Evolutionary conservation across 1,140 invertebrate species (phyloP).

Genomic region (Drosophila burlai): DNA sequence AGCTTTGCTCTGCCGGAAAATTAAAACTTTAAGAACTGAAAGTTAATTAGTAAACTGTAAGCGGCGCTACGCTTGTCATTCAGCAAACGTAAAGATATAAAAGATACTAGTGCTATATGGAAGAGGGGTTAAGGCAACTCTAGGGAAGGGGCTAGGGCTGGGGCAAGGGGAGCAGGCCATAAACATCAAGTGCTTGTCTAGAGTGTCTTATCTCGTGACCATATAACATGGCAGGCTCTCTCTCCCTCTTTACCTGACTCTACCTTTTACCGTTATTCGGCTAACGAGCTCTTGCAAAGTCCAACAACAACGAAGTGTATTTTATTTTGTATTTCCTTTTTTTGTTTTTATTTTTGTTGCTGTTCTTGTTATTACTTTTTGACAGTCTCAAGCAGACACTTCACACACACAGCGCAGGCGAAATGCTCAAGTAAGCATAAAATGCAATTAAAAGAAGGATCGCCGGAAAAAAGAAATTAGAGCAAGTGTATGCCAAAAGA

Average conservation of each 20-base stretch:
- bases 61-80: conserved; percentile 39
- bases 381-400: conserved; percentile 61
- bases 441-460: conserved; percentile 49
- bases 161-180: conserved; percentile 20
- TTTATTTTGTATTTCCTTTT: conserved; percentile 30
- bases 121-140: neutral
- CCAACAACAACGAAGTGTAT: conserved; percentile 9
- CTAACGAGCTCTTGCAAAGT: conserved; percentile 59
- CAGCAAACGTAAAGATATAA: conserved; percentile 39
- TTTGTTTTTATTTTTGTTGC: conserved; percentile 14
- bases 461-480: conserved; percentile 43
- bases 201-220: conserved; percentile 75
- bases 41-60: conserved; percentile 69
- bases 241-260: neutral
- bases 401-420: conserved; percentile 16
- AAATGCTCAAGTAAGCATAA: conserved; percentile 43
- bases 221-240: conserved; percentile 60
- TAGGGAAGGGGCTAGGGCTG: neutral
- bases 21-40: conserved; percentile 19
- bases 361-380: conserved; percentile 25
- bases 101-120: conserved; percentile 14
- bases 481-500: conserved; percentile 31
- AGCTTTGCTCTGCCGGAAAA: conserved; percentile 1
- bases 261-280: conserved; percentile 51
- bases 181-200: conserved; percentile 68